Base-by-base conservation (phyloP, 1,140 invertebrate genomes). In the Ceratina japonica region DNA sequence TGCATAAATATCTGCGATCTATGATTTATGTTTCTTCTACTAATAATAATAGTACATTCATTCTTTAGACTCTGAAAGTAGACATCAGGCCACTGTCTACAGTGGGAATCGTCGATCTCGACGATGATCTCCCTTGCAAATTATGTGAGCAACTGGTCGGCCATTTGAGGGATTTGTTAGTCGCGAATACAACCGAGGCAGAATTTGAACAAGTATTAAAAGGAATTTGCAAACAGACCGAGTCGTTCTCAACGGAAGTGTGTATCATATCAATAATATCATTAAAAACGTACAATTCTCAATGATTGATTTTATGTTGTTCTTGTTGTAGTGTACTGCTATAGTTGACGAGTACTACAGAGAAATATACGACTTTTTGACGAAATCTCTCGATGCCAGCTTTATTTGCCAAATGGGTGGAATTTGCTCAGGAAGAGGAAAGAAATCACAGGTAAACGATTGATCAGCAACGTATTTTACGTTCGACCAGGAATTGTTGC, bases 171-270 rank as follows among this genome's bases (percentile, higher is more conserved):
- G 96, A 98, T 90, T 93, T 97, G 24, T 89, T 98, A 0, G 93
- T 97, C 44, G 95, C 97, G n/a, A 97, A 98, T 87, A 97, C 97
- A 1, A 97, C 97, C 0, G 95, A 97, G 90, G 79, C 91, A 0
- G 96, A 98, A 93, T 98, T 98, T 90, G 94, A 96, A 88, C 91
- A 94, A 87, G 95, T 98, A 2, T 90, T 97, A 16, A 90, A 95
- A 86, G 97, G 96, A 75, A 88, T 98, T 24, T 98, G 97, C 90
- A 96, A 96, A 82, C 96, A 97, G 92, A 96, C 95, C 1, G 94
- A 94, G 79, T 93, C 93, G 44, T 97, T 94, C 72, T 87, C 92
- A 31, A 37, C 89, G 27, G 92, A 94, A 86, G 93, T 85, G 64
- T 58, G 24, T 74, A 76, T 64, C 62, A 79, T n/a, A n/a, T 56